Percentiles rank a stretch among this genome's conserved stretches.
Evolutionary conservation across 2,797 vertebrate genomes (phyloP).

Genomic region (Austrolebias charrua): DNA sequence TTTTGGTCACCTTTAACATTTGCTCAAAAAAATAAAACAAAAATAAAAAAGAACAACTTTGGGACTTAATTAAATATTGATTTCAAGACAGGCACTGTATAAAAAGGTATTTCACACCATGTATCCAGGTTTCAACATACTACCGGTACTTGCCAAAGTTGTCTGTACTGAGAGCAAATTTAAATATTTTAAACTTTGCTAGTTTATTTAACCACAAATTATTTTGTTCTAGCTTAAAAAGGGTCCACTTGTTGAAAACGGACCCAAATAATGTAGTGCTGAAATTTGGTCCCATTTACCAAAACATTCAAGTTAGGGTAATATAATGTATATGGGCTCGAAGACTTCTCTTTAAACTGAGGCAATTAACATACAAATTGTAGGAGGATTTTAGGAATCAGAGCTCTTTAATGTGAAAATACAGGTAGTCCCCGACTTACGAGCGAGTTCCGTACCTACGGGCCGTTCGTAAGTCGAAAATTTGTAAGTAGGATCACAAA

Average conservation of each 20-base stretch:
- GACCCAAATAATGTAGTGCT: background rate
- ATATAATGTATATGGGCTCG: background rate
- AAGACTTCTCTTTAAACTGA: background rate
- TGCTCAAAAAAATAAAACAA: background rate
- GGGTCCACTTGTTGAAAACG: background rate
- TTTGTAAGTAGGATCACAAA: too few relatives aligned
- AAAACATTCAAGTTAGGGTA: background rate
- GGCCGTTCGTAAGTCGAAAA: too few relatives aligned
- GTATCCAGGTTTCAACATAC: background rate
- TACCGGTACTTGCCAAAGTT: background rate
- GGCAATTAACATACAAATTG: background rate
- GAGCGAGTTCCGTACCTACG: too few relatives aligned
- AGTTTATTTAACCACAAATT: background rate
- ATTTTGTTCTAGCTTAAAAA: slow-evolving; percentile 7
- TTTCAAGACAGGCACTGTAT: background rate
- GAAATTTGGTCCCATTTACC: background rate
- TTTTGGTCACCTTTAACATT: slow-evolving; percentile 56
- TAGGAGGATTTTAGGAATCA: background rate
- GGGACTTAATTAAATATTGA: background rate
- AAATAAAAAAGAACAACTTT: background rate
- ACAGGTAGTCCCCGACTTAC: too few relatives aligned
- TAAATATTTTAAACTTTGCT: background rate
- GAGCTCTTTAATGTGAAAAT: background rate
- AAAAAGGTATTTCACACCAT: background rate
- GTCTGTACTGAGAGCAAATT: background rate